phyloP scores from a whole-genome alignment of 23 tunicate genomes.

The Ascidia mentula region DNA sequence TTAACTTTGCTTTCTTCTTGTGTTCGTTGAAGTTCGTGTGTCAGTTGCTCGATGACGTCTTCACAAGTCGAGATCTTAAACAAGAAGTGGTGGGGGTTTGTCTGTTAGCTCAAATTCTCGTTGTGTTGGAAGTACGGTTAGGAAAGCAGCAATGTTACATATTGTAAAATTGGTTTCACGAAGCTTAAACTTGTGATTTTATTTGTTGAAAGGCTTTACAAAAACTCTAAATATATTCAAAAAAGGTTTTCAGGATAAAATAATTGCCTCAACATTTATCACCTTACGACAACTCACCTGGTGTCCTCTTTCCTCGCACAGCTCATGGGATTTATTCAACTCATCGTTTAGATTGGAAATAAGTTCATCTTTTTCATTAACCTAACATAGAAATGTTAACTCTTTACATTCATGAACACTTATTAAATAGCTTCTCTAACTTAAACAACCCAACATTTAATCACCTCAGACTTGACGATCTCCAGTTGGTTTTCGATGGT shows the following conservation, averaged over 20 bases:
- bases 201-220: too few species aligned
- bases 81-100: background rate
- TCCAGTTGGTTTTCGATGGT: slow-evolving; percentile 66
- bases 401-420: too few species aligned
- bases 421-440: background rate
- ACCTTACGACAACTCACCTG: too few species aligned
- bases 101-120: too few species aligned
- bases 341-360: slow-evolving; percentile 53
- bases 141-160: background rate
- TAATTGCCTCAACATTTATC: too few species aligned
- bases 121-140: too few species aligned
- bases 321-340: slow-evolving; percentile 45
- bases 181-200: too few species aligned
- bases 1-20: slow-evolving; percentile 58
- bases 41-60: slow-evolving; percentile 76
- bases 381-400: slow-evolving; percentile 6
- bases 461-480: slow-evolving; percentile 56
- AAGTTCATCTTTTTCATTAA: slow-evolving; percentile 60
- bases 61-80: slow-evolving; percentile 66
- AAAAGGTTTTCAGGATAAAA: too few species aligned
- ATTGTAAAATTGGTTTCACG: background rate
- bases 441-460: background rate
- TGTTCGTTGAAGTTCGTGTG: slow-evolving; percentile 60
- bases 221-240: too few species aligned
- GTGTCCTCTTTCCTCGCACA: slow-evolving; percentile 36